Conservation (phyloP, 2,888 invertebrate genomes). For the Chalcis sispes region DNA sequence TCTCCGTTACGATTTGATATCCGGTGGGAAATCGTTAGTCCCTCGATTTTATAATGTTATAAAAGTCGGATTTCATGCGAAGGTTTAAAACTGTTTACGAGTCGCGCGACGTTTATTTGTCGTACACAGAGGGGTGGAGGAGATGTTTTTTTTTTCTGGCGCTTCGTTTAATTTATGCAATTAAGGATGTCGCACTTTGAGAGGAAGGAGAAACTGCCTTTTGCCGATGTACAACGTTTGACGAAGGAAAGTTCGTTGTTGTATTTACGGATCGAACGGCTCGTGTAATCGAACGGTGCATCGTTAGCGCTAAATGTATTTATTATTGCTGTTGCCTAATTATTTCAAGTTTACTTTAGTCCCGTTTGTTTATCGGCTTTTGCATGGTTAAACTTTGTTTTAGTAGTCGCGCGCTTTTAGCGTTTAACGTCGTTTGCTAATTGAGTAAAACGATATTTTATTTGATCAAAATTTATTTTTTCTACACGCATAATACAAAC, state of each 20-base stretch:
- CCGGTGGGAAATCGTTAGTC: slow-evolving; percentile 44
- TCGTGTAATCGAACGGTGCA: not conserved
- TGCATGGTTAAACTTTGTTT: not conserved
- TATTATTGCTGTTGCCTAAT: slow-evolving; percentile 19
- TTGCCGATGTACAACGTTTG: not conserved
- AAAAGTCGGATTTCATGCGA: slow-evolving; percentile 19
- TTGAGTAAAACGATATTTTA: too few species aligned
- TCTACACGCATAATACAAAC: too few species aligned
- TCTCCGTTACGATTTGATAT: too few species aligned
- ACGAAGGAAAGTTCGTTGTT: slow-evolving; percentile 4
- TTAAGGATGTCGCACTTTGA: too few species aligned
- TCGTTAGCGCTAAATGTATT: slow-evolving; percentile 31
- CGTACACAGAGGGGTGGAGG: not conserved
- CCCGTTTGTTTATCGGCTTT: not conserved
- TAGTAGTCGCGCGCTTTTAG: not conserved
- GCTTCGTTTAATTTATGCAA: slow-evolving; percentile 33
- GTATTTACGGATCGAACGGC: not conserved
- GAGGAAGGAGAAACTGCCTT: too few species aligned
- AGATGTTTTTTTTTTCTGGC: not conserved
- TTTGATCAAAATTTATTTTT: too few species aligned
- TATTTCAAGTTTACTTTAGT: not conserved
- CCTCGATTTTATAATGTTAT: slow-evolving; percentile 44
- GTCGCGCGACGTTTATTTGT: not conserved
- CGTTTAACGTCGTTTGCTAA: too few species aligned
- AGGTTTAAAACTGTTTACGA: slow-evolving; percentile 2